Base-by-base conservation (phyloP, 2,113 vertebrate species). In the Capreolus pygargus region DNA sequence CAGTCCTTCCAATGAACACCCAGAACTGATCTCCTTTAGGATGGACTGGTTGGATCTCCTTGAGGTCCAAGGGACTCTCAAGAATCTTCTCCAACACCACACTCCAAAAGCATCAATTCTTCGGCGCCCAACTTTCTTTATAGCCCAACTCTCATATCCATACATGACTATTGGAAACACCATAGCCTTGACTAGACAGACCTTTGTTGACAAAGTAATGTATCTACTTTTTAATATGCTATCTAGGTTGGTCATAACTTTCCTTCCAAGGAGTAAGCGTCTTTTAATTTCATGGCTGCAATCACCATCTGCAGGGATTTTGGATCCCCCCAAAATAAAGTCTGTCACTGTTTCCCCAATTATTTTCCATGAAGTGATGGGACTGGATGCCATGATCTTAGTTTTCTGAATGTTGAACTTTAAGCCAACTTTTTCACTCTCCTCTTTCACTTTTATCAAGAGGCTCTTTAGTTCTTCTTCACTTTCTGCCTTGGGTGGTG, bases 61-160 rank as follows among this genome's bases (percentile, higher is more conserved):
- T 64, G 61, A 33, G 17, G 61, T 64, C 61, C 54, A 54, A 54
- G 17, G 54, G 54, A 19, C 17, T 54, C 54, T 54, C 54, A 54
- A 54, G 54, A 54, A 6, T 8, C 15, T 64, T 64, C 61, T 64
- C 15, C 30, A 64, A 64, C 15, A n/a, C 30, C 30, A 64, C 61
- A n/a, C 3, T 64, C 8, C 15, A 64, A 67, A 67, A 67, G 30
- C 33, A 67, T 67, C 33, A 67, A n/a, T 67, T 67, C 16, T 67
- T 67, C 0, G 3, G 16, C 0, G 7, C 15, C n/a, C 61, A 67
- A 8, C 33, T 67, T 64, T 64, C 30, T 64, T 67, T 17, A n/a
- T 9, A 67, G 61, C 7, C 61, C 33, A 67, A n/a, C 16, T 19
- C 16, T 67, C 8, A 67, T 2, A n/a, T 67, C 15, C 61, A n/a